phyloP scores from a whole-genome alignment of 53 echinoderm and acorn worm genomes.

The Zoroaster sp. region DNA sequence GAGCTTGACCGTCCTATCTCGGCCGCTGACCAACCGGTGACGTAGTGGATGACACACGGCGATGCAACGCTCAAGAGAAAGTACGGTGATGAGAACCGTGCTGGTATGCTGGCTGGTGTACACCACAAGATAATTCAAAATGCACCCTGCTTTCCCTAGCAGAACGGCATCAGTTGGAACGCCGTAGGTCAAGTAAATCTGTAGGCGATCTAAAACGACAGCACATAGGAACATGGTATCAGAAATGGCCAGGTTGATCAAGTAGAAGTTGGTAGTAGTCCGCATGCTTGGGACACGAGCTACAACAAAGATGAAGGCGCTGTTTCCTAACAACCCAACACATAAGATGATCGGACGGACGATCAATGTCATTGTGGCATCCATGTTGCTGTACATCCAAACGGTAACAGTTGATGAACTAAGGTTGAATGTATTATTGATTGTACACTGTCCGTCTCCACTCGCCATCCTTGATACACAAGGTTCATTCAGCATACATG shows the following conservation, averaged over 20 bases:
- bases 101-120: constrained; percentile 17
- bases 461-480: too few species aligned
- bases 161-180: not conserved
- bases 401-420: too few species aligned
- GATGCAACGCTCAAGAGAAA: constrained; percentile 40
- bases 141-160: not conserved
- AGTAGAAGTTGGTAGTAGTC: constrained; percentile 39
- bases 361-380: too few species aligned
- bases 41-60: constrained; percentile 44
- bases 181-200: not conserved
- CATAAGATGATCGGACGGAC: too few species aligned
- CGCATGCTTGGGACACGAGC: constrained; percentile 7
- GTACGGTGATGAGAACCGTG: constrained; percentile 25
- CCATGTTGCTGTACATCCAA: too few species aligned
- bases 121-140: not conserved
- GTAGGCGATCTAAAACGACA: not conserved
- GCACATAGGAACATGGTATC: constrained; percentile 8
- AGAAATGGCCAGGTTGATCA: constrained; percentile 24
- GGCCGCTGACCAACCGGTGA: constrained; percentile 14
- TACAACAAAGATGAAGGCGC: not conserved
- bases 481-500: too few species aligned
- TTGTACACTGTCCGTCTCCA: too few species aligned
- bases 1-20: constrained; percentile 1
- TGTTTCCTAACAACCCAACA: not conserved
- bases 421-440: too few species aligned